A percentile compares a stretch with the other conserved stretches of the same genome.
Evolutionary conservation across 2,888 invertebrate genomes (phyloP).

Genomic region (Gymnoscelis rufifasciata): DNA sequence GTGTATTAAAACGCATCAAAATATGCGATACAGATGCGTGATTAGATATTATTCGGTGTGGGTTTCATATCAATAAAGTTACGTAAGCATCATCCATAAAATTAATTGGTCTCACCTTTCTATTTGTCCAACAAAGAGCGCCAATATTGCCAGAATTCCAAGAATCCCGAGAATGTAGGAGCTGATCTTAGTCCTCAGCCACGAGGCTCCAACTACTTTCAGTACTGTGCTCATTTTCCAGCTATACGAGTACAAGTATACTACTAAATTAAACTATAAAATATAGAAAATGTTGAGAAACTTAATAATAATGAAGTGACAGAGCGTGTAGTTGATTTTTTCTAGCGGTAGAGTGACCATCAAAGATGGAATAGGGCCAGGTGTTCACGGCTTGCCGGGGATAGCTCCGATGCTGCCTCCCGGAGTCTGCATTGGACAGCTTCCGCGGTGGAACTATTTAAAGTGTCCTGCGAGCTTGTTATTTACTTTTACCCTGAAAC

Average conservation of each 20-base stretch:
- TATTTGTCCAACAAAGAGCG: constrained; percentile 84
- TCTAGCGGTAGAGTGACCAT: constrained; percentile 68
- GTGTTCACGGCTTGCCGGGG: constrained; percentile 50
- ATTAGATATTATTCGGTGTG: no score
- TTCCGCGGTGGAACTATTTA: constrained; percentile 37
- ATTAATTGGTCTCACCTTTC: constrained; percentile 72
- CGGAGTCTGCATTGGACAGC: constrained; percentile 60
- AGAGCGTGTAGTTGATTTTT: constrained; percentile 67
- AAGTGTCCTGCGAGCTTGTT: constrained; percentile 43
- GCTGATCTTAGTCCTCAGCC: constrained; percentile 86
- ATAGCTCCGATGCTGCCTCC: constrained; percentile 43
- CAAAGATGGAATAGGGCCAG: constrained; percentile 51
- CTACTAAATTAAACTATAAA: constrained; percentile 61
- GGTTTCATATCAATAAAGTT: no score
- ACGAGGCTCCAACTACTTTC: constrained; percentile 88
- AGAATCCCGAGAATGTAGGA: constrained; percentile 84
- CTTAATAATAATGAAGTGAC: constrained; percentile 80
- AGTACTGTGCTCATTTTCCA: constrained; percentile 79
- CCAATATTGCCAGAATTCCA: constrained; percentile 82
- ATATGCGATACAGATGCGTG: no score
- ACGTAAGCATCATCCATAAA: no score
- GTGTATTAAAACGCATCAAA: no score
- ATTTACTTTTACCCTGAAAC: constrained; percentile 66
- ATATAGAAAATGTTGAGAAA: constrained; percentile 74
- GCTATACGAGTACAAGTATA: constrained; percentile 29